Evolutionary conservation across 2,888 invertebrate species (phyloP).

Genomic region (Lasioglossum malachurum): DNA sequence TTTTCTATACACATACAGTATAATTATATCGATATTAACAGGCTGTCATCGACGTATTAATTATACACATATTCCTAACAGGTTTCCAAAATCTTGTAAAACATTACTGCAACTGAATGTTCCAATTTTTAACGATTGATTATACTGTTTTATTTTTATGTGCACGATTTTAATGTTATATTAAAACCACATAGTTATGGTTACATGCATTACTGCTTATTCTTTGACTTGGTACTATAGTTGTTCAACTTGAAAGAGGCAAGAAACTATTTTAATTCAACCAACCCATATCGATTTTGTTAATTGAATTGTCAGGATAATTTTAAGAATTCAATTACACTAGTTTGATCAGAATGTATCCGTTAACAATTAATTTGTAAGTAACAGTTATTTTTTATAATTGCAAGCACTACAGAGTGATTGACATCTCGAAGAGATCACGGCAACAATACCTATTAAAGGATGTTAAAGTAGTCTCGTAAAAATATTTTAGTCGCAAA

Average conservation of each 20-base stretch:
- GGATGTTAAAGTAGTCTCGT: neutral
- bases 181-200: neutral
- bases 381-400: neutral
- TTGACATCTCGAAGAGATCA: neutral
- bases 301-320: neutral
- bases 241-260: neutral
- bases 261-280: neutral
- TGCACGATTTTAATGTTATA: neutral
- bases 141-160: neutral
- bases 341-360: neutral
- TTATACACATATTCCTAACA: neutral
- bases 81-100: neutral
- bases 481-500: neutral
- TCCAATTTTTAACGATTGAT: neutral
- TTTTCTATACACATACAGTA: neutral
- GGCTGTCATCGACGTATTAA: neutral
- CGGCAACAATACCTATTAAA: neutral
- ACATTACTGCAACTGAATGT: neutral
- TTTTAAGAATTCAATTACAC: neutral
- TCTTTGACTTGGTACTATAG: neutral
- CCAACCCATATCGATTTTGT: neutral
- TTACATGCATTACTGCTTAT: neutral
- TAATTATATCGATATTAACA: constrained; percentile 15
- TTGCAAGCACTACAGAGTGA: neutral
- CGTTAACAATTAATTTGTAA: neutral